A percentile compares a stretch with the other conserved stretches of the same genome.
These are phyloP conservation scores for Lucilia sericata DNA, from an alignment of 1,140 invertebrate species.

Conservation along the genomic window DNA sequence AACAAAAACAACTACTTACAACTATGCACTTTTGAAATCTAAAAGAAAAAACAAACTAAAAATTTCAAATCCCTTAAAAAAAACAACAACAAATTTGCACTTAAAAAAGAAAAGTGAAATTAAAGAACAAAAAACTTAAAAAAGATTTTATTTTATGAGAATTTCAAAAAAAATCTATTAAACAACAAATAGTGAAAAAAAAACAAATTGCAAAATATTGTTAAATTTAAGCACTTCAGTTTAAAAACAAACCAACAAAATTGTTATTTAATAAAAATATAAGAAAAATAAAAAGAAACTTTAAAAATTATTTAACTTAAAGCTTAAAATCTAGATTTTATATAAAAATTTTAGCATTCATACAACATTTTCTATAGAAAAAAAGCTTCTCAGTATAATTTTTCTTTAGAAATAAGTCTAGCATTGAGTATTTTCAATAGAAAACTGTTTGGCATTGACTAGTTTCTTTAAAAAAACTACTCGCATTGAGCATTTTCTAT, in stretches of 20 bases:
- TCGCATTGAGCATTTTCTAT: too few species aligned
- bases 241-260: background rate
- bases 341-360: too few species aligned
- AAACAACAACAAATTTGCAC: background rate
- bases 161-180: background rate
- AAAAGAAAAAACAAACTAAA: background rate
- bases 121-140: background rate
- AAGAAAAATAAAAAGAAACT: background rate
- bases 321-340: background rate
- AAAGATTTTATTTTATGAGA: background rate
- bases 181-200: background rate
- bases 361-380: too few species aligned
- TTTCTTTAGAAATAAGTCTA: too few species aligned
- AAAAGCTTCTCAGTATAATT: too few species aligned
- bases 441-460: too few species aligned
- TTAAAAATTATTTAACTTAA: background rate
- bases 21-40: background rate
- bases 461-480: too few species aligned
- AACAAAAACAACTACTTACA: background rate
- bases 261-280: constrained; percentile 19
- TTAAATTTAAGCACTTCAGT: constrained; percentile 21
- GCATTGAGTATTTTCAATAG: too few species aligned
- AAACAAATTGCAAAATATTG: constrained; percentile 26
- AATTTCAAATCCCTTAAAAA: background rate
- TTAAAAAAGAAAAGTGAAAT: background rate